These are phyloP conservation scores for Illadopsis cleaveri DNA, from an alignment of 2,113 vertebrate species.

Conservation along the genomic window DNA sequence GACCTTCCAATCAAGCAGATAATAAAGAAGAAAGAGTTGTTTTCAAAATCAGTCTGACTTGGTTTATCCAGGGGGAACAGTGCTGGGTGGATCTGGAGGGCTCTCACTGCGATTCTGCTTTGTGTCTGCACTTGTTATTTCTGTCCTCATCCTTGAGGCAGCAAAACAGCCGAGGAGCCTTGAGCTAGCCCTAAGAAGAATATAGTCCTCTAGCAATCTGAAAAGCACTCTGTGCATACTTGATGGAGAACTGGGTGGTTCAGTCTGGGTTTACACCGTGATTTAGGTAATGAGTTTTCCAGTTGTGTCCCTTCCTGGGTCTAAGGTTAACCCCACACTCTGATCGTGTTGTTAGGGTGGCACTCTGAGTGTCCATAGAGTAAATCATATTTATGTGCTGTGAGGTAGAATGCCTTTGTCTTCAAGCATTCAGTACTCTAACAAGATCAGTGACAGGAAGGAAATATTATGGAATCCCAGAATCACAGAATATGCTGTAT, in stretches of 20 bases:
- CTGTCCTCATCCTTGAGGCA: background rate
- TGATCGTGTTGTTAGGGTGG: background rate
- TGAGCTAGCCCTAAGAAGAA: background rate
- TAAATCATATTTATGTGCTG: background rate
- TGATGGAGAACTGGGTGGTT: background rate
- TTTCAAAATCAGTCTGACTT: background rate
- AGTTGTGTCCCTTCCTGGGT: background rate
- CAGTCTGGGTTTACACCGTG: fast-evolving
- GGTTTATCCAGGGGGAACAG: background rate
- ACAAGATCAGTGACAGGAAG: background rate
- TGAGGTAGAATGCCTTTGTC: background rate
- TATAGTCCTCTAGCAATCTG: background rate
- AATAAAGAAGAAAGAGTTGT: background rate
- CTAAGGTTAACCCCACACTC: fast-evolving
- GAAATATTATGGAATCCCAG: background rate
- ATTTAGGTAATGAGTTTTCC: background rate
- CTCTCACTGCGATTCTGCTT: background rate
- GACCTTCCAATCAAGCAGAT: background rate
- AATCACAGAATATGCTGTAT: background rate
- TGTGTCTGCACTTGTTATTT: background rate
- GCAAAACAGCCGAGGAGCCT: background rate
- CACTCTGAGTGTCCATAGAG: background rate
- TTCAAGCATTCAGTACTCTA: background rate
- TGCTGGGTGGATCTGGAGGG: background rate
- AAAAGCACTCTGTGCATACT: background rate